Evolutionary conservation across 2,797 vertebrate species (phyloP), one percentile per base, ranked within the genome.

Genomic region (Peromyscus eremicus): DNA sequence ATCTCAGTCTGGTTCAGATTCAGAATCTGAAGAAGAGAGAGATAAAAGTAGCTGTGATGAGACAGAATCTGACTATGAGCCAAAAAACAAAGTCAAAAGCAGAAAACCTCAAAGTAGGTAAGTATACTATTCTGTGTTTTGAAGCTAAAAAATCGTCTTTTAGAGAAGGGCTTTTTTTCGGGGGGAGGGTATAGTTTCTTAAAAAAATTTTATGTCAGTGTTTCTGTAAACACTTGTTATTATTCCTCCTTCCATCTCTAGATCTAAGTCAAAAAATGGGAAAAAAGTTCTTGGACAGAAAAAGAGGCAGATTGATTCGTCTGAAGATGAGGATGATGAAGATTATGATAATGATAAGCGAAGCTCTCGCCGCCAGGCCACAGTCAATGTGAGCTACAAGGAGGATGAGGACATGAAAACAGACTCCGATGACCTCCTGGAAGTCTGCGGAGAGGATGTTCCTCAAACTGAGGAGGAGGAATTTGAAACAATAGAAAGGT

Each of bases 401-500:
- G 99, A 99, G 98, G 99, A 99, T n/a, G 99, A 99, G 94, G 99
- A 99, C 96, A 98, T 99, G 94, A 99, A 99, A 98, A 99, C 99
- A 0, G 99, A 99, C 98, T 99, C 99, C 0, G 99, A 99, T 95
- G 99, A 99, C 97, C 98, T 99, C 71, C 97, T 99, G 66, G 99
- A 99, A 98, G 99, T 99, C 90, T 99, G 99, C 95, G 99, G 99
- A n/a, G 99, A 99, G 97, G 99, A 99, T 89, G 99, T 99, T 12
- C 99, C 99, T 6, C 99, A 99, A 60, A 99, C 99, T 4, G 99
- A 99, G 96, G 99, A 99, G 96, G 99, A 99, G 14, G 99, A 99
- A 98, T 99, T 99, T 98, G 99, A 99, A 98, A 99, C 99, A 46
- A 99, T 99, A 97, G 99, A 99, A 97, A 99, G 98, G 98, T 99